phyloP scores from a whole-genome alignment of 2,888 invertebrate species.

The Polymixis lichenea region DNA sequence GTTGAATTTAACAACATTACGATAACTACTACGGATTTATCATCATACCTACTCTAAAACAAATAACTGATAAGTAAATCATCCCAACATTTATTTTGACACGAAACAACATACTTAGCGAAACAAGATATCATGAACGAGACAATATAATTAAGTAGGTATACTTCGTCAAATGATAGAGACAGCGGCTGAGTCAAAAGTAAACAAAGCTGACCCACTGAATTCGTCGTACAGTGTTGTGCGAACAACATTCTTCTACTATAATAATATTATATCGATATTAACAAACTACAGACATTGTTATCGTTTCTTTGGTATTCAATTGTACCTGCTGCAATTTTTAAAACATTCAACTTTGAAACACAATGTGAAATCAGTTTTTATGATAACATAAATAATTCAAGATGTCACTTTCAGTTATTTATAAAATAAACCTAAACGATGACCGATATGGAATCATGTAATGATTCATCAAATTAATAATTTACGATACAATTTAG shows the following conservation, averaged over 20 bases:
- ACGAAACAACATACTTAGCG: background rate
- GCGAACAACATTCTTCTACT: background rate
- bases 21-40: background rate
- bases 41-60: background rate
- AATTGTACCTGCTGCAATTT: background rate
- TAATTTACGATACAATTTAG: background rate
- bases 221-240: constrained; percentile 15
- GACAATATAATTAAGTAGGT: background rate
- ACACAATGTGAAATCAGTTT: background rate
- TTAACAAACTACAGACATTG: background rate
- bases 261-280: constrained; percentile 2
- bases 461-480: background rate
- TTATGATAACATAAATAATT: background rate
- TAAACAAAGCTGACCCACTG: constrained; percentile 38
- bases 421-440: constrained; percentile 7
- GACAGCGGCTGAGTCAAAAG: constrained; percentile 17
- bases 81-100: background rate
- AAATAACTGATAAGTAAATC: constrained; percentile 4
- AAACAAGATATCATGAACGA: background rate
- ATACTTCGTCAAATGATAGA: constrained; percentile 3
- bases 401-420: background rate
- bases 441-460: constrained; percentile 3
- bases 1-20: background rate
- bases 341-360: background rate
- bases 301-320: background rate